Conservation (phyloP, 2,888 invertebrate genomes). For the Melipona bicolor region DNA sequence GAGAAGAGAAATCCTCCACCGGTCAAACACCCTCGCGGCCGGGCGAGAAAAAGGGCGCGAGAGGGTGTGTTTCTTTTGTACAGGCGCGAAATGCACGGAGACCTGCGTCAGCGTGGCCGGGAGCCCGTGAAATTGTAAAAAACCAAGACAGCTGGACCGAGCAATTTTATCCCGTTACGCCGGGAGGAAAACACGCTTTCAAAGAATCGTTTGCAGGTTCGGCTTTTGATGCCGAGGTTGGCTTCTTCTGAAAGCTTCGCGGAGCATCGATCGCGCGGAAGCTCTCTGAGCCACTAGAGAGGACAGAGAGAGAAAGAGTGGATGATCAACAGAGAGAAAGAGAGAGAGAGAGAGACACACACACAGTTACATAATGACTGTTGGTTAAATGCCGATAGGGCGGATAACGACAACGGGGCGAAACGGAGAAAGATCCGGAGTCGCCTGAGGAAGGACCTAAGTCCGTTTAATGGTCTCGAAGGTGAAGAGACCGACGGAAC, state of each 20-base stretch:
- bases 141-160: conserved; percentile 12
- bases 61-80: conserved; percentile 32
- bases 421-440: conserved; percentile 8
- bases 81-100: conserved; percentile 7
- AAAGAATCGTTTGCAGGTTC: conserved; percentile 11
- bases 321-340: not conserved
- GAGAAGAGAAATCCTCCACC: conserved; percentile 73
- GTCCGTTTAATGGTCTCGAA: conserved; percentile 46
- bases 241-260: too few relatives aligned
- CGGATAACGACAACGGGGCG: conserved; percentile 13
- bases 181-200: not conserved
- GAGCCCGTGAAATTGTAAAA: conserved; percentile 38
- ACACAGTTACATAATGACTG: not conserved
- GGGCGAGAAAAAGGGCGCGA: not conserved
- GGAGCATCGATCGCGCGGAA: not conserved
- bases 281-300: not conserved
- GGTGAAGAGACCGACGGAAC: conserved; percentile 66
- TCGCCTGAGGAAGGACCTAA: not conserved
- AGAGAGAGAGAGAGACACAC: not conserved
- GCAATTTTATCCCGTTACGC: conserved; percentile 18
- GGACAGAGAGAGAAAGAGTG: too few relatives aligned
- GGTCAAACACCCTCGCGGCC: conserved; percentile 71
- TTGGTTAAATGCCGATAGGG: conserved; percentile 35
- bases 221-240: not conserved
- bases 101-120: conserved; percentile 19